These are phyloP conservation scores for Gobio occitaniae DNA, from an alignment of 2,797 vertebrate species.

Conservation along the genomic window DNA sequence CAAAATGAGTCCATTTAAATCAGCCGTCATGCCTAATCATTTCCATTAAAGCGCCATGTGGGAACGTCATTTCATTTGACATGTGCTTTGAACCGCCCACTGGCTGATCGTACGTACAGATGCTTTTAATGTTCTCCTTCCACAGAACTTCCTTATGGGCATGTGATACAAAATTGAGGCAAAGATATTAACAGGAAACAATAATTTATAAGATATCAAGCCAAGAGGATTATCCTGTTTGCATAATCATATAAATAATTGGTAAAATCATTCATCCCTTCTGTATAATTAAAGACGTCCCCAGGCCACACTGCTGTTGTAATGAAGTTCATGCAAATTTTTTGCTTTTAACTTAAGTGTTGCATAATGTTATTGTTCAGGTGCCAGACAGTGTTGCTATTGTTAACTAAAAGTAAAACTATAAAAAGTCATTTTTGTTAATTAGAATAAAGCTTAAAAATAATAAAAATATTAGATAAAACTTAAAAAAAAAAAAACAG, in stretches of 20 bases:
- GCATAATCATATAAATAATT: slow-evolving; percentile 62
- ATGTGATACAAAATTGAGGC: slow-evolving; percentile 15
- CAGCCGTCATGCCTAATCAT: slow-evolving; percentile 29
- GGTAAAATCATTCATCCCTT: slow-evolving; percentile 47
- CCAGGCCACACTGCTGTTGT: slow-evolving; percentile 36
- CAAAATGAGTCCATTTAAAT: slow-evolving; percentile 8
- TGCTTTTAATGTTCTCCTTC: slow-evolving; percentile 9
- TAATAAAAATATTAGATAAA: no score
- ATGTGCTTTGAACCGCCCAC: slow-evolving; percentile 22
- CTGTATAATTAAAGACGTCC: slow-evolving; percentile 43
- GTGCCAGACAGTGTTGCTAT: not conserved
- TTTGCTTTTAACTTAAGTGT: not conserved
- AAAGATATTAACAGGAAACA: slow-evolving; percentile 29
- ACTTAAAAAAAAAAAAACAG: no score
- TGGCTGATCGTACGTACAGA: not conserved
- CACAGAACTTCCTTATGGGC: not conserved
- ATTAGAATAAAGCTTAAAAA: not conserved
- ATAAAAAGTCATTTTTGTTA: not conserved
- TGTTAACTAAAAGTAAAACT: not conserved
- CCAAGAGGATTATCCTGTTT: slow-evolving; percentile 40
- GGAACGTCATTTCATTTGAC: slow-evolving; percentile 32
- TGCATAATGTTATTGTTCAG: not conserved
- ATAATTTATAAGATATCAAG: slow-evolving; percentile 32
- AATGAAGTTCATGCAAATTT: not conserved
- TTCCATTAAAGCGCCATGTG: slow-evolving; percentile 39